These are phyloP conservation scores for Ciconia nigra DNA, from an alignment of 2,797 vertebrate species.

Conservation along the genomic window DNA sequence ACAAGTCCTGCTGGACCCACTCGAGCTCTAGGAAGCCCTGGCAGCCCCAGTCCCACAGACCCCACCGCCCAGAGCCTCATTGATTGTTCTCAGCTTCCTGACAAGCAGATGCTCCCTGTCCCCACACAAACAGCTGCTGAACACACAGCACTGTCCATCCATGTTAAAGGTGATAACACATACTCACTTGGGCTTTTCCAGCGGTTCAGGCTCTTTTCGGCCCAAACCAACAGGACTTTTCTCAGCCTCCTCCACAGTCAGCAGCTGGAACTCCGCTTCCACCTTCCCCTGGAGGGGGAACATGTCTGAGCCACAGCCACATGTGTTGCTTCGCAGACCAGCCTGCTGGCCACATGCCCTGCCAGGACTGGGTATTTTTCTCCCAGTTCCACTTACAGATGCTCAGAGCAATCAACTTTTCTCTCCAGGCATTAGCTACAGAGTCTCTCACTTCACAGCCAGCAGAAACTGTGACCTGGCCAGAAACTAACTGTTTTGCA, in stretches of 20 bases:
- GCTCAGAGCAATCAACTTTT: background rate
- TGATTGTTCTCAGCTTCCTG: background rate
- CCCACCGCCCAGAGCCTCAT: background rate
- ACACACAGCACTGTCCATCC: background rate
- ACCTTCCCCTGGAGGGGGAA: slow-evolving; percentile 86
- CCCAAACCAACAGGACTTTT: slow-evolving; percentile 86
- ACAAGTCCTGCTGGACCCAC: background rate
- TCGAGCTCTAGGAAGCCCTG: background rate
- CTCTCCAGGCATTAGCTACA: background rate
- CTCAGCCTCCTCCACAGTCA: slow-evolving; percentile 87
- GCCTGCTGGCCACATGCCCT: background rate
- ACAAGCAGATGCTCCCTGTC: background rate
- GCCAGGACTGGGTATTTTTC: background rate
- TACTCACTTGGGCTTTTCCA: slow-evolving; percentile 92
- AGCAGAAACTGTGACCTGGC: background rate
- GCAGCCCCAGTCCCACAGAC: background rate
- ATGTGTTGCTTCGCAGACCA: background rate
- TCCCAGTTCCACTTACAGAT: background rate
- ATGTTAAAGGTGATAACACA: background rate
- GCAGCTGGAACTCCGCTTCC: slow-evolving; percentile 90
- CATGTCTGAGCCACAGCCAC: background rate
- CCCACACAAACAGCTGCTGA: background rate
- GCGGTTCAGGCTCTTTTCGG: slow-evolving; percentile 88
- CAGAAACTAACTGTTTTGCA: background rate
- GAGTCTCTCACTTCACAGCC: background rate